These are phyloP conservation scores for Papilio polytes DNA, from an alignment of 1,140 invertebrate genomes.

Conservation along the genomic window DNA sequence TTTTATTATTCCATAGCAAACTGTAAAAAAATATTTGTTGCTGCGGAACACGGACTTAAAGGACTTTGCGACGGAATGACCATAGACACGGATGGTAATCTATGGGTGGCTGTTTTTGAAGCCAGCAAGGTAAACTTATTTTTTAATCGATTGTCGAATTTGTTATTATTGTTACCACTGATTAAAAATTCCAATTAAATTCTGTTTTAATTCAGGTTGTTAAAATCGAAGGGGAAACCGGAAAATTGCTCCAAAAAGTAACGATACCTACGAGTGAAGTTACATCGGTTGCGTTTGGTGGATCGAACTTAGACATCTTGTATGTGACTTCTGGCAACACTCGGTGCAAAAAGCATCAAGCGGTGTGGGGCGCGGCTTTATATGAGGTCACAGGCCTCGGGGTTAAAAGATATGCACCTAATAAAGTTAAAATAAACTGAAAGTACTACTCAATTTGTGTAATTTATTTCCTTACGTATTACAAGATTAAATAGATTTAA, in stretches of 20 bases:
- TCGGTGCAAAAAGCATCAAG: neutral
- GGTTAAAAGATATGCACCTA: neutral
- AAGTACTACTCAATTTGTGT: too few species aligned
- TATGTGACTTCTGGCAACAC: neutral
- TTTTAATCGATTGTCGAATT: neutral
- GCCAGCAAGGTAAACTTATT: slow-evolving; percentile 71
- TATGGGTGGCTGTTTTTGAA: slow-evolving; percentile 89
- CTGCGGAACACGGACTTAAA: slow-evolving; percentile 78
- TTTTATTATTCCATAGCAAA: slow-evolving; percentile 74
- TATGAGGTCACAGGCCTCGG: neutral
- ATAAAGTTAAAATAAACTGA: slow-evolving; percentile 6
- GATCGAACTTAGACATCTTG: neutral
- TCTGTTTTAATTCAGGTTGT: neutral
- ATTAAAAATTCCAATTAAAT: too few species aligned
- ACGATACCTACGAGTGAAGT: neutral
- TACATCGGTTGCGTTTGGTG: neutral
- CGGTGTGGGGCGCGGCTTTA: neutral
- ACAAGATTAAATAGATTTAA: too few species aligned
- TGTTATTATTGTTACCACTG: too few species aligned
- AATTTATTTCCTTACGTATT: too few species aligned
- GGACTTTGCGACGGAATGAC: slow-evolving; percentile 90
- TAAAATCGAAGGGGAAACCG: neutral
- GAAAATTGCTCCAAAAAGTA: neutral
- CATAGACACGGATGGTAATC: slow-evolving; percentile 88
- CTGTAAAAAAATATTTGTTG: slow-evolving; percentile 82